A percentile compares a stretch with the other conserved stretches of the same genome.
phyloP scores from a whole-genome alignment of 2,113 vertebrate genomes.

The Deroptyus accipitrinus region DNA sequence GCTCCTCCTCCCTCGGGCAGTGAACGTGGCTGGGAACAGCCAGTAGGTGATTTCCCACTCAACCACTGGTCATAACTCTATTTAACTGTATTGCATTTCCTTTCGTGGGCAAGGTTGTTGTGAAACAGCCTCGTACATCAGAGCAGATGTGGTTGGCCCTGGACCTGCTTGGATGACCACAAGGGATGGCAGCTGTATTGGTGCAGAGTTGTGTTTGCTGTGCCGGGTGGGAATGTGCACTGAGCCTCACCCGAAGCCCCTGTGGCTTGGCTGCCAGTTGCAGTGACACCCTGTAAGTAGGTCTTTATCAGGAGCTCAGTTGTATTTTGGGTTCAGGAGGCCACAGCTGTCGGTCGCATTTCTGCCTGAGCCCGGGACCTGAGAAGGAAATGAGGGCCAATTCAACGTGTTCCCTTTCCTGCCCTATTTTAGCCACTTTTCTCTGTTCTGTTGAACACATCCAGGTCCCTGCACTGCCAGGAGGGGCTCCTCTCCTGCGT shows the following conservation, averaged over 20 bases:
- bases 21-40: not conserved
- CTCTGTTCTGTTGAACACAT: not conserved
- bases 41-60: not conserved
- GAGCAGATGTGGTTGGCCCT: no score
- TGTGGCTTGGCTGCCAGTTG: accelerated
- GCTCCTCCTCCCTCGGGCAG: not conserved
- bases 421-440: not conserved
- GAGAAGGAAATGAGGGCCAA: not conserved
- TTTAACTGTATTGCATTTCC: not conserved
- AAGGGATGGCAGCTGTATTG: accelerated
- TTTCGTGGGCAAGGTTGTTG: not conserved
- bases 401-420: not conserved
- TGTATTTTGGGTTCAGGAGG: not conserved
- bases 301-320: not conserved
- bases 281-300: not conserved
- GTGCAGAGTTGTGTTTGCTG: accelerated
- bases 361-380: not conserved
- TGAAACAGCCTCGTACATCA: not conserved
- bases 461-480: not conserved
- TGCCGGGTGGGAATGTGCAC: accelerated
- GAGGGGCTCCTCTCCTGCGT: not conserved
- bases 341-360: not conserved
- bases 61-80: accelerated
- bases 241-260: not conserved
- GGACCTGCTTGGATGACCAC: not conserved